Percentiles rank a stretch among this genome's conserved stretches.
These are phyloP conservation scores for Onychomys arenicola DNA, from an alignment of 2,797 vertebrate genomes.

Conservation along the genomic window DNA sequence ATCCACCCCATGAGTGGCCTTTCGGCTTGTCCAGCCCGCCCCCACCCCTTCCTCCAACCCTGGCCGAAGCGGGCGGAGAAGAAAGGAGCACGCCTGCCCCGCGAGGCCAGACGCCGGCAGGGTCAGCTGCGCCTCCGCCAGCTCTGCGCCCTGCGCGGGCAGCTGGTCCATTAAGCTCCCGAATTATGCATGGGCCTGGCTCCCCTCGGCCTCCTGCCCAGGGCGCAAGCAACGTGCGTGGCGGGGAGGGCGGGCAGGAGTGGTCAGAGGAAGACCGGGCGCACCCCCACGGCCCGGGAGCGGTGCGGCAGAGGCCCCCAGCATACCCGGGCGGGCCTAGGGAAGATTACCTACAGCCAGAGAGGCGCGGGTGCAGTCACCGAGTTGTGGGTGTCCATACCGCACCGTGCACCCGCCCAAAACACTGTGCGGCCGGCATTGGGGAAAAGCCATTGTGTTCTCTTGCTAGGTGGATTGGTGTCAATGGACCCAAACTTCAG, in stretches of 20 bases:
- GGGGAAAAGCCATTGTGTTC: not conserved
- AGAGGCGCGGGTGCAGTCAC: not conserved
- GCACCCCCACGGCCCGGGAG: not conserved
- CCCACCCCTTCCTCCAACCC: slow-evolving; percentile 46
- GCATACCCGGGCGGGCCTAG: rapidly evolving
- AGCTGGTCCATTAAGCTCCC: slow-evolving; percentile 87
- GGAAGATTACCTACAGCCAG: not conserved
- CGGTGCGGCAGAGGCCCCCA: not conserved
- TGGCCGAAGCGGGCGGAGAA: slow-evolving; percentile 81
- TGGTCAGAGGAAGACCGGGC: slow-evolving; percentile 4
- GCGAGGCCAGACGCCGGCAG: slow-evolving; percentile 81
- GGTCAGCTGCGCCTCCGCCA: slow-evolving; percentile 85
- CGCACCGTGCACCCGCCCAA: not conserved
- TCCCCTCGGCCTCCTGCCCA: slow-evolving; percentile 68
- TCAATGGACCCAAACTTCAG: not conserved
- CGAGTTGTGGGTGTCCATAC: not conserved
- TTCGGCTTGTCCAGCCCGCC: not conserved
- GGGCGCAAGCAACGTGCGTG: slow-evolving; percentile 65
- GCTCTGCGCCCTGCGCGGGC: slow-evolving; percentile 81
- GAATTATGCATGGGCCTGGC: slow-evolving; percentile 85
- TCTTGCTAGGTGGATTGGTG: not conserved
- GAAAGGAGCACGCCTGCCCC: slow-evolving; percentile 86
- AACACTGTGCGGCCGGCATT: not conserved
- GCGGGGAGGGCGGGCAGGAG: slow-evolving; percentile 74
- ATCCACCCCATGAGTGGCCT: not conserved